Evolutionary conservation across 2,113 vertebrate genomes (phyloP).

Genomic region (Anolis sagrei): DNA sequence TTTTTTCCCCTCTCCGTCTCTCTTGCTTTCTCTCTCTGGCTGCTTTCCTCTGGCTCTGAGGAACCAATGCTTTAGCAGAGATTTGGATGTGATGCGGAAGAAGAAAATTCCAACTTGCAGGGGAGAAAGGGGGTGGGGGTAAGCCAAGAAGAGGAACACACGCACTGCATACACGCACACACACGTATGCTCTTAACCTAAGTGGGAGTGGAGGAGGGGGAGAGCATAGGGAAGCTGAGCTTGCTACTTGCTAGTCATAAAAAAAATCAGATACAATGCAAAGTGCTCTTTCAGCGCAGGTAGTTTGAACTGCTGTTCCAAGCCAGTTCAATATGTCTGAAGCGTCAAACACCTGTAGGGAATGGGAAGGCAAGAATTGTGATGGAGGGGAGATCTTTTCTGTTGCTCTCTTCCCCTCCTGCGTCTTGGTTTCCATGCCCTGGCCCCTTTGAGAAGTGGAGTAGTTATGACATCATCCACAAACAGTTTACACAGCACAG

Average conservation of each 20-base stretch:
- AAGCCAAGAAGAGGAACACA: background rate
- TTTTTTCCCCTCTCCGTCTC: background rate
- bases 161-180: background rate
- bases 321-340: no score
- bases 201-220: background rate
- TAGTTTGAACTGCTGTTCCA: background rate
- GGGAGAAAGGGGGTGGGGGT: background rate
- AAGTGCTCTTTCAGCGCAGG: background rate
- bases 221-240: background rate
- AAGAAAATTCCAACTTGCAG: slow-evolving; percentile 4
- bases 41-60: background rate
- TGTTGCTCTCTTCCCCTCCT: background rate
- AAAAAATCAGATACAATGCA: no score
- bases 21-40: background rate
- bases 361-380: no score
- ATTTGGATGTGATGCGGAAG: slow-evolving; percentile 6
- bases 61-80: background rate
- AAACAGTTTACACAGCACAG: slow-evolving; percentile 30
- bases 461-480: background rate
- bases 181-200: background rate
- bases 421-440: background rate
- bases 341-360: background rate
- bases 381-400: background rate
- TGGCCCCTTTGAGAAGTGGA: background rate
- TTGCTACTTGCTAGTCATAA: no score